phyloP scores from a whole-genome alignment of 2,888 invertebrate species.

The Mythimna pallens region DNA sequence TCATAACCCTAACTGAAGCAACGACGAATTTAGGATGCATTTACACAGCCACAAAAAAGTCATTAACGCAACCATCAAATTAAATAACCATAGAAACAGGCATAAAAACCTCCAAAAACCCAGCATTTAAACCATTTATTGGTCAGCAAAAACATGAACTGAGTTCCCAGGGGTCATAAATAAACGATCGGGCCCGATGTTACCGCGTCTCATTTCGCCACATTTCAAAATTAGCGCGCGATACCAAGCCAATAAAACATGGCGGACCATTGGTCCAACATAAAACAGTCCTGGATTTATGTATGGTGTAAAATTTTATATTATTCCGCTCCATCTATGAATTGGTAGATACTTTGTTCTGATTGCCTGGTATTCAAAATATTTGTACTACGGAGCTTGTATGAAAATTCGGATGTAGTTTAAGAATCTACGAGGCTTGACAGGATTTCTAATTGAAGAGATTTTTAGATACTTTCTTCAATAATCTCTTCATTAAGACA shows the following conservation, averaged over 20 bases:
- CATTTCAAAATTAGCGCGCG: constrained; percentile 79
- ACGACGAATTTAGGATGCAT: constrained; percentile 8
- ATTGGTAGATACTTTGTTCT: constrained; percentile 60
- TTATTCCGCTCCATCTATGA: constrained; percentile 67
- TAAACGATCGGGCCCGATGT: constrained; percentile 59
- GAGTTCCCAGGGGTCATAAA: constrained; percentile 59
- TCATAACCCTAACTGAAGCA: background rate
- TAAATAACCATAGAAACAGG: constrained; percentile 42
- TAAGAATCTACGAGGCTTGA: background rate
- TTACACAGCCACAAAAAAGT: constrained; percentile 19
- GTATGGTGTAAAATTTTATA: constrained; percentile 74
- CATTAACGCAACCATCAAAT: constrained; percentile 29
- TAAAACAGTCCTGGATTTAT: constrained; percentile 75
- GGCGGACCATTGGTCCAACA: constrained; percentile 64
- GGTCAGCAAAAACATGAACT: constrained; percentile 58
- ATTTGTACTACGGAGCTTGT: constrained; percentile 28
- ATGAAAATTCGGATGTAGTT: constrained; percentile 10
- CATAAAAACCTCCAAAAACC: constrained; percentile 61
- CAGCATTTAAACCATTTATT: constrained; percentile 68
- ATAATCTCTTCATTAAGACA: background rate
- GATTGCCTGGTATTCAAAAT: constrained; percentile 47
- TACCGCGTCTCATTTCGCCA: constrained; percentile 75
- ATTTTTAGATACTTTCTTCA: background rate
- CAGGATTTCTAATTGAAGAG: background rate
- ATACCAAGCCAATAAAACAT: constrained; percentile 70